A percentile compares a stretch with the other conserved stretches of the same genome.
Evolutionary conservation across 2,113 vertebrate species (phyloP).

Genomic region (Aythya baeri): DNA sequence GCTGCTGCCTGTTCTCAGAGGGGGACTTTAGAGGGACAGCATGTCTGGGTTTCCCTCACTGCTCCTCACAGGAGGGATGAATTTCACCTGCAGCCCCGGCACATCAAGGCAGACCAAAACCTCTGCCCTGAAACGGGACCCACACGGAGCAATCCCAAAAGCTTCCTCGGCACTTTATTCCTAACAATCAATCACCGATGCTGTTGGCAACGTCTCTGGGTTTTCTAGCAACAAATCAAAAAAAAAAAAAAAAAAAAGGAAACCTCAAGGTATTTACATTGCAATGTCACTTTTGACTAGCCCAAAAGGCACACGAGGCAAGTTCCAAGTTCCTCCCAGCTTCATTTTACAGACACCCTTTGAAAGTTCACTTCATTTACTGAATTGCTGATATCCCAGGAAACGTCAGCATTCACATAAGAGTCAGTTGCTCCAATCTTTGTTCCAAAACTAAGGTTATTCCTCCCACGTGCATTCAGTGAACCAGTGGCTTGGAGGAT

Average conservation of each 20-base stretch:
- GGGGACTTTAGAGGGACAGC: background rate
- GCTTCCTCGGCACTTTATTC: background rate
- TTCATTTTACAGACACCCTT: background rate
- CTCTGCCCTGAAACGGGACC: background rate
- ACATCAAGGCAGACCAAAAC: background rate
- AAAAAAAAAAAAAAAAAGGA: background rate
- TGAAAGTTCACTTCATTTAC: background rate
- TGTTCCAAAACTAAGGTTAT: background rate
- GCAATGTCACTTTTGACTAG: background rate
- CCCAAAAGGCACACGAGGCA: background rate
- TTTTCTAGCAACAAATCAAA: background rate
- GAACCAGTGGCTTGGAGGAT: background rate
- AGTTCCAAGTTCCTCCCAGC: background rate
- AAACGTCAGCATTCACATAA: background rate
- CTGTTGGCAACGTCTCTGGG: background rate
- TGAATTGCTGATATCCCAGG: background rate
- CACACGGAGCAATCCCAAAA: background rate
- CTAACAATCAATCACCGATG: background rate
- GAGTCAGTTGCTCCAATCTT: background rate
- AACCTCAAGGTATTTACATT: background rate
- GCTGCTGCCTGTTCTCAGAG: background rate
- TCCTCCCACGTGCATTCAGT: background rate
- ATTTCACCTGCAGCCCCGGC: background rate
- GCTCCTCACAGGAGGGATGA: background rate
- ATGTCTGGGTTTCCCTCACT: too few relatives aligned